A percentile compares a stretch with the other conserved stretches of the same genome.
Evolutionary conservation across 2,113 vertebrate genomes (phyloP).

Genomic region (Mustela lutreola): DNA sequence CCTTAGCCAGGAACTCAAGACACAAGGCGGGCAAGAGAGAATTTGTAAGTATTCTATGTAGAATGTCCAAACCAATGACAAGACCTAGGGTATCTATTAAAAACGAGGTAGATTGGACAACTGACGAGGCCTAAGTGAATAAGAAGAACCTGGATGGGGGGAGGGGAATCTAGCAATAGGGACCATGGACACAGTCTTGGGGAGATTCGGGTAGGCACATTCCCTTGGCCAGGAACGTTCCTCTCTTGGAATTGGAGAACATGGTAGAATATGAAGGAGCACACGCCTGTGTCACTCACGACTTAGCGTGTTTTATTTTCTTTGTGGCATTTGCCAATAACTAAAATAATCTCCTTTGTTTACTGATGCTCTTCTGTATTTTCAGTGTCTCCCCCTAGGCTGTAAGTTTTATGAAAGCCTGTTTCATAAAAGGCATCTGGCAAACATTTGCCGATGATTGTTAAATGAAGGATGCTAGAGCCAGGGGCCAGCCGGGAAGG

Average conservation of each 20-base stretch:
- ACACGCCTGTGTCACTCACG: background rate
- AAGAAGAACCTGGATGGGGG: background rate
- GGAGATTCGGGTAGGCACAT: background rate
- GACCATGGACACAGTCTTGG: background rate
- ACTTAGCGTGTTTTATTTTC: background rate
- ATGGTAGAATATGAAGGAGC: background rate
- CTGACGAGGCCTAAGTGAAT: background rate
- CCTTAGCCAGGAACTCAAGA: background rate
- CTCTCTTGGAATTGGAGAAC: background rate
- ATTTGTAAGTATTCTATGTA: background rate
- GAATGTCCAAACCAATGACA: background rate
- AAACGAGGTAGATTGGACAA: background rate
- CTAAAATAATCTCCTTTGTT: background rate
- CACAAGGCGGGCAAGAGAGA: background rate
- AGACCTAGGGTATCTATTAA: background rate
- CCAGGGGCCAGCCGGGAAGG: background rate
- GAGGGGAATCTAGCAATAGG: accelerated
- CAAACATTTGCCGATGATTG: background rate
- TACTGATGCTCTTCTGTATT: background rate
- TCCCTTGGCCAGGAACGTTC: background rate
- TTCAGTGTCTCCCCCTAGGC: background rate
- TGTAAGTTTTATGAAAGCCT: background rate
- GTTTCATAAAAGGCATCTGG: background rate
- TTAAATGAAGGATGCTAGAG: background rate
- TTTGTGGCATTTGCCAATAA: background rate